Base-by-base conservation (phyloP, 2,113 vertebrate genomes). In the Lanius collurio region DNA sequence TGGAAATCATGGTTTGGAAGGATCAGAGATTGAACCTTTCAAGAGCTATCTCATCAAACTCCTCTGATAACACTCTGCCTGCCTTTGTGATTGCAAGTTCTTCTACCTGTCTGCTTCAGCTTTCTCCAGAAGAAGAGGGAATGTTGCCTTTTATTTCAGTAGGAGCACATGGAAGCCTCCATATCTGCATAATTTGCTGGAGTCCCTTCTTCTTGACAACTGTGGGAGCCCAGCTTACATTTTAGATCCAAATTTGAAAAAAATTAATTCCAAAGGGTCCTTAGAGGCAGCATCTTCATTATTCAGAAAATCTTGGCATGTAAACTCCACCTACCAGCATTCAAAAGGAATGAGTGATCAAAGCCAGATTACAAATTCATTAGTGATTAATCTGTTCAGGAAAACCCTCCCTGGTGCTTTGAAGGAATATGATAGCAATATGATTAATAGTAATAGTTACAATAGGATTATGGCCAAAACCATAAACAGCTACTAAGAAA, bases 331-430 rank as follows among this genome's bases (percentile, higher is more conserved):
- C 96, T 87, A 95, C 80, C 62, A 93, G 71, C 90, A 96, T 83
- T 96, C 94, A 95, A 93, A 97, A 93, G 92, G 94, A 97, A 96
- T 95, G 93, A 75, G 62, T 96, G 95, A 97, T 96, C 95, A 97
- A 97, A 97, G 94, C 64, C 73, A 90, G 85, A 96, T 95, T 83
- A 90, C 73, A 95, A 87, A 96, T 95, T 96, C 92, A 92, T 97
- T 94, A 96, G 83, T 68, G 62, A 96, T 83, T 93, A 93, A 95
- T 96, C 92, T 94, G 94, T 91, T 90, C 89, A 94, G 88, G 62
- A 95, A 95, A 96, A 83, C 49, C 30, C 79, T 96, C 90, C 95
- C 95, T 28, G 42, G 89, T 89, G 94, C 65, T 82, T 94, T 93
- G 68, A 77, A 90, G 49, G 42, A 87, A 90, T 74, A 79, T 55